Percentiles rank a stretch among this genome's conserved stretches.
Evolutionary conservation across 2,113 vertebrate genomes (phyloP).

Genomic region (Pandion haliaetus): DNA sequence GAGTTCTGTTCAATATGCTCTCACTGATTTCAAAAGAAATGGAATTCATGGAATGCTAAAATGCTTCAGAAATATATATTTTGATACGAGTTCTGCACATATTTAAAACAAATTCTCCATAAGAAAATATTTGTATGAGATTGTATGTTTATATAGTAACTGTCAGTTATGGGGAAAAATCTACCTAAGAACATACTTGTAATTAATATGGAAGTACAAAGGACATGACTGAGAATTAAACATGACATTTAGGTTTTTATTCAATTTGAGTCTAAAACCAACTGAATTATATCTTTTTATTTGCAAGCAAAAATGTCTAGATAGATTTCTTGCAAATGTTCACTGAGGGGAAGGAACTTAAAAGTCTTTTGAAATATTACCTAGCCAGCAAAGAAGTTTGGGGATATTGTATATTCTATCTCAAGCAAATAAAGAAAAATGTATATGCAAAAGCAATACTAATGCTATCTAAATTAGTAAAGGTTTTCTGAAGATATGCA

Average conservation of each 20-base stretch:
- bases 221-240: neutral
- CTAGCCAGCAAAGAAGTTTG: neutral
- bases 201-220: neutral
- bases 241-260: neutral
- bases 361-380: neutral
- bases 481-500: neutral
- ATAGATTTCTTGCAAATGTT: neutral
- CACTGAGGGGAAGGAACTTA: neutral
- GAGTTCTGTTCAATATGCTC: neutral
- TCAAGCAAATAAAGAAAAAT: neutral
- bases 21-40: neutral
- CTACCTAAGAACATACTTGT: neutral
- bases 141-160: neutral
- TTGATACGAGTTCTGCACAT: neutral
- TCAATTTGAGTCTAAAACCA: neutral
- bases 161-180: neutral
- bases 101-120: neutral
- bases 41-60: neutral
- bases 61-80: neutral
- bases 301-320: neutral
- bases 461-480: neutral
- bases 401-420: neutral
- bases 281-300: neutral
- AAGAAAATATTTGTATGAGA: neutral
- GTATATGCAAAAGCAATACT: neutral